Conservation (phyloP, 2,113 vertebrate genomes). For the Mormoops blainvillei region DNA sequence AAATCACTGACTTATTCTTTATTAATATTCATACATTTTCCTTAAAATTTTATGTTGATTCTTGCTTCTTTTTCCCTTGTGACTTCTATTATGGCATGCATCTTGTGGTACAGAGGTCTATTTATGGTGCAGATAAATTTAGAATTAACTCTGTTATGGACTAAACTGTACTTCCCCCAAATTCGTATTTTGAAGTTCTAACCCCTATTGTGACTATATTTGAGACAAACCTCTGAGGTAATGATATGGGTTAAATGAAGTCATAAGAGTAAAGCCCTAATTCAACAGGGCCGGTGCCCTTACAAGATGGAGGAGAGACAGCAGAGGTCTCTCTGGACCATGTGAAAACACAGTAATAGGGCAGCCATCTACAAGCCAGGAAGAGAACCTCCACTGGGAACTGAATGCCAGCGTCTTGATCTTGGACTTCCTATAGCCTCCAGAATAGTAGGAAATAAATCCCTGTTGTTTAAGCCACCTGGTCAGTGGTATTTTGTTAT, state of each 20-base stretch:
- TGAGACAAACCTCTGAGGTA: neutral
- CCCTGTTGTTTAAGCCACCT: neutral
- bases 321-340: neutral
- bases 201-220: neutral
- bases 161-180: neutral
- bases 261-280: neutral
- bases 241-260: neutral
- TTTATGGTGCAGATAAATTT: neutral
- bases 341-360: neutral
- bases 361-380: neutral
- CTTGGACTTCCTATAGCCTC: neutral
- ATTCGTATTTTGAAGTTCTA: neutral
- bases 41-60: neutral
- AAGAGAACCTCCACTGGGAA: neutral
- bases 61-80: neutral
- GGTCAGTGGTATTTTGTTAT: neutral
- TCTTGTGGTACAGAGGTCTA: neutral
- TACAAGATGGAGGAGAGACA: neutral
- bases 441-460: conserved; percentile 17
- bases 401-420: neutral
- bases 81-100: neutral
- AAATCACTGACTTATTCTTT: conserved; percentile 16
- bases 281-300: neutral
- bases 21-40: neutral
- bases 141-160: neutral